phyloP scores from a whole-genome alignment of 2,113 vertebrate species.

The Chrysemys picta region DNA sequence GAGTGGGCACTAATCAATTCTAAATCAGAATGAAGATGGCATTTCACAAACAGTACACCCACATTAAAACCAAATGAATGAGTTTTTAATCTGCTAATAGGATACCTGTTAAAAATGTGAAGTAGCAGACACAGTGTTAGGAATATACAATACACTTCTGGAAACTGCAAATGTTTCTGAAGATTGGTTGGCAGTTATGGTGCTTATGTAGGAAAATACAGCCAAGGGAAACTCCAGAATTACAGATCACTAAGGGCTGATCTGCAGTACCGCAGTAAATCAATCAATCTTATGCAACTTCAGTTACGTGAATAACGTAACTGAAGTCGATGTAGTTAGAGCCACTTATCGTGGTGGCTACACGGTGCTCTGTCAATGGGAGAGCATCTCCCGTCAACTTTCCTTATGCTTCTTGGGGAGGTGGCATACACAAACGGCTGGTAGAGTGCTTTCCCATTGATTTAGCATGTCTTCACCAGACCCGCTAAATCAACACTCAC shows the following conservation, averaged over 20 bases:
- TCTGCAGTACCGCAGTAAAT: too few relatives aligned
- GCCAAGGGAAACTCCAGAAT: background rate
- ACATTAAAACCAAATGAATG: background rate
- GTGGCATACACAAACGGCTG: too few relatives aligned
- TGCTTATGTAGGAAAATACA: background rate
- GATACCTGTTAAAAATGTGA: background rate
- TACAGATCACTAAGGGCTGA: background rate
- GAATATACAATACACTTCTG: background rate
- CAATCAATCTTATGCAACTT: too few relatives aligned
- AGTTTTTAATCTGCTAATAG: background rate
- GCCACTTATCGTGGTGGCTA: too few relatives aligned
- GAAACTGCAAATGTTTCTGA: background rate
- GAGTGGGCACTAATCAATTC: background rate
- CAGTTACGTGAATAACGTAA: too few relatives aligned
- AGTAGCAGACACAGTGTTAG: accelerated
- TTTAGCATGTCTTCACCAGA: too few relatives aligned
- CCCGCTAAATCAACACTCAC: too few relatives aligned
- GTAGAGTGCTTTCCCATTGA: too few relatives aligned
- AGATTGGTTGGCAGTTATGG: accelerated
- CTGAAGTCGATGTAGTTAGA: too few relatives aligned
- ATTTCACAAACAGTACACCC: background rate
- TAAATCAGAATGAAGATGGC: background rate
- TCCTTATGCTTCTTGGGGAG: too few relatives aligned
- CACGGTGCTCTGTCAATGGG: too few relatives aligned
- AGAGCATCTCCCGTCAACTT: too few relatives aligned